phyloP scores from a whole-genome alignment of 92 coral and sea anemone species.

The Bergia sp. region DNA sequence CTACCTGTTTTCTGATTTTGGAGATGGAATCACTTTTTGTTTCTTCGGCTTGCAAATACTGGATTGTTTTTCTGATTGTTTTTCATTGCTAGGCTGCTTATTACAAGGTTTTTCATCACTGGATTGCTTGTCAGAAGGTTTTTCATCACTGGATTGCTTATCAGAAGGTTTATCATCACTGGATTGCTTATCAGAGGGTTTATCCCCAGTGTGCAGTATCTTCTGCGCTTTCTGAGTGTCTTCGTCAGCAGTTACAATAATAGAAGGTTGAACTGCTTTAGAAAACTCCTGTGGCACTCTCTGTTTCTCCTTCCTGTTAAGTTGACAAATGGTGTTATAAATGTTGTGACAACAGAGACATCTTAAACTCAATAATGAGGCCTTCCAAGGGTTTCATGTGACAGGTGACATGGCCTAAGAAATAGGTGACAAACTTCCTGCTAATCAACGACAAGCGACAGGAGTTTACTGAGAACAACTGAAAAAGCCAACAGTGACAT shows the following conservation, averaged over 20 bases:
- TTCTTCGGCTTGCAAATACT: not conserved
- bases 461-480: too few species aligned
- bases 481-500: too few species aligned
- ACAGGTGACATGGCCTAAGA: too few species aligned
- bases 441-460: too few species aligned
- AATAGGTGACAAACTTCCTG: too few species aligned
- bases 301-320: not conserved
- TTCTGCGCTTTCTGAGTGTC: not conserved
- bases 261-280: not conserved
- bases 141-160: not conserved
- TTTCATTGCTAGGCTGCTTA: not conserved
- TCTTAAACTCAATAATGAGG: too few species aligned
- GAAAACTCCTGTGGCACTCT: not conserved
- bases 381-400: too few species aligned
- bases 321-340: not conserved
- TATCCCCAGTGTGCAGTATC: not conserved
- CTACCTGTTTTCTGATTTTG: not conserved
- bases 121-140: not conserved
- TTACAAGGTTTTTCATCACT: too few species aligned
- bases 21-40: not conserved
- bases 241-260: not conserved
- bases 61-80: not conserved
- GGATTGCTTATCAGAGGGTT: too few species aligned
- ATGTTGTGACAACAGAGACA: too few species aligned
- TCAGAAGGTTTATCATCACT: too few species aligned